Conservation (phyloP, 1,140 invertebrate genomes). For the Octopus sinensis region DNA sequence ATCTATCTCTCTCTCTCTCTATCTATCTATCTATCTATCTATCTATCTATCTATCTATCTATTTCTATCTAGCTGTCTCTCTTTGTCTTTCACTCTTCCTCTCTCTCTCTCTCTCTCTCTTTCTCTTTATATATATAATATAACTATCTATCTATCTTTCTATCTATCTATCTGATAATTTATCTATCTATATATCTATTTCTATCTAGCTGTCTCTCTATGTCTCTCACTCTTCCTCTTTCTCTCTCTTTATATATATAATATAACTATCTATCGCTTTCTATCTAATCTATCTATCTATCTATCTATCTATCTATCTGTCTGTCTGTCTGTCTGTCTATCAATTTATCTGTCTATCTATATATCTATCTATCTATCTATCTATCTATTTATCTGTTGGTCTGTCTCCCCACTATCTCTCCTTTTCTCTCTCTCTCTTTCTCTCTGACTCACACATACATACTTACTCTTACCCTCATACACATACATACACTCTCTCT, state of each 20-base stretch:
- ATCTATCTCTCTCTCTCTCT: background rate
- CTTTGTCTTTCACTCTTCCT: background rate
- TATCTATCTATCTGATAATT: background rate
- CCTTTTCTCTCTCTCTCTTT: background rate
- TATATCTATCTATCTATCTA: background rate
- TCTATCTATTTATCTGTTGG: background rate
- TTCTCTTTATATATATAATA: background rate
- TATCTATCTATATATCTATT: background rate
- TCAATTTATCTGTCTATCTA: background rate
- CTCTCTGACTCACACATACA: background rate
- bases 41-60: background rate
- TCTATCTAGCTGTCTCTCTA: background rate
- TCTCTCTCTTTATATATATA: background rate
- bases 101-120: background rate
- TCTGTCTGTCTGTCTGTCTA: background rate
- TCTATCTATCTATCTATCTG: background rate
- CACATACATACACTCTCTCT: too few species aligned
- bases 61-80: background rate
- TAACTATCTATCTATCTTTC: background rate
- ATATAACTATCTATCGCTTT: background rate
- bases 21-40: background rate
- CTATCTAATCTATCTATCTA: background rate
- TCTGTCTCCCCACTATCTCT: background rate
- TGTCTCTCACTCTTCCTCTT: background rate
- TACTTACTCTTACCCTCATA: background rate